phyloP scores from a whole-genome alignment of 2,888 invertebrate species.

The Drosophila barbarae region DNA sequence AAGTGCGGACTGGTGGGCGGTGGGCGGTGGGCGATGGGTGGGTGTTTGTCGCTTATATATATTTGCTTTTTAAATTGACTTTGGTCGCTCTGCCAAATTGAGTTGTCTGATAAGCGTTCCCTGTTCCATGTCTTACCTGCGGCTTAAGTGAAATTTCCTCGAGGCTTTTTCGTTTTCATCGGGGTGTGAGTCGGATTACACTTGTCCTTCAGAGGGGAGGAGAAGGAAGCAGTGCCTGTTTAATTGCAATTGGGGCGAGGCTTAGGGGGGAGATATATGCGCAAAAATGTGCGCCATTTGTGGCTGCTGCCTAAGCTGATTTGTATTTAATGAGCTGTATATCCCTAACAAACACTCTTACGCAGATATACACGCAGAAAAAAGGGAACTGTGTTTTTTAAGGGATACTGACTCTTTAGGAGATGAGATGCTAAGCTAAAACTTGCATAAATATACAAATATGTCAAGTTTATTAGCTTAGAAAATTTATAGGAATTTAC shows the following conservation, averaged over 20 bases:
- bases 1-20: slow-evolving; percentile 22
- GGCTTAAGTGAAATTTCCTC: slow-evolving; percentile 64
- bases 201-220: slow-evolving; percentile 2
- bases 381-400: neutral
- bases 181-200: slow-evolving; percentile 10
- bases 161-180: neutral
- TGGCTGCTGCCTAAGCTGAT: slow-evolving; percentile 63
- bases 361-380: slow-evolving; percentile 20
- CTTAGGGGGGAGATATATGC: slow-evolving; percentile 1
- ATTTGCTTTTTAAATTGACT: slow-evolving; percentile 72
- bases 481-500: neutral
- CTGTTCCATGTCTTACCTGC: slow-evolving; percentile 59
- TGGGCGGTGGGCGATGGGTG: neutral
- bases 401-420: too few species aligned
- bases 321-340: slow-evolving; percentile 71
- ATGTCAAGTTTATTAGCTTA: neutral
- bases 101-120: slow-evolving; percentile 62
- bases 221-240: slow-evolving; percentile 14
- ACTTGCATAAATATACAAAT: too few species aligned
- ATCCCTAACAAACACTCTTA: slow-evolving; percentile 35
- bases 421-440: too few species aligned
- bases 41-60: slow-evolving; percentile 41
- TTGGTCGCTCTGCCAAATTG: slow-evolving; percentile 58
- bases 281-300: slow-evolving; percentile 30
- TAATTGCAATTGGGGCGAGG: slow-evolving; percentile 25